Conservation (phyloP, 2,888 invertebrate species). For the Mythimna lalbum region DNA sequence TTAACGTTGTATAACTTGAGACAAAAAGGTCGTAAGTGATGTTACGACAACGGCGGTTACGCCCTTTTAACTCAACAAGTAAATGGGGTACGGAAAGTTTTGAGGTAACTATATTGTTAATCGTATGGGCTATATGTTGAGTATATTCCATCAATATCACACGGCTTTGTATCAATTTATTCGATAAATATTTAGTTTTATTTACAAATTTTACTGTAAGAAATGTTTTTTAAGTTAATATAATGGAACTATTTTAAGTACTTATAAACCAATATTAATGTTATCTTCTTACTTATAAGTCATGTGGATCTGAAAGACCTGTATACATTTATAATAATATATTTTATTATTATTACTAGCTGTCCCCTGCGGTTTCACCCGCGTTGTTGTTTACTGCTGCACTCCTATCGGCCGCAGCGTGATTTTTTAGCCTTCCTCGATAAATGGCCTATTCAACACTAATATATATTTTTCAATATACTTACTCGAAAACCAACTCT, state of each 20-base stretch:
- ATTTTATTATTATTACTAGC: no score
- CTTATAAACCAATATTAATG: constrained; percentile 53
- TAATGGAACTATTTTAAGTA: constrained; percentile 58
- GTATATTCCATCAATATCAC: constrained; percentile 80
- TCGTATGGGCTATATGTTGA: constrained; percentile 65
- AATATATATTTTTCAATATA: no score
- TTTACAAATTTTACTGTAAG: constrained; percentile 47
- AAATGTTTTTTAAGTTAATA: constrained; percentile 36
- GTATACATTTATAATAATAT: neutral
- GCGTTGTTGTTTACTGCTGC: no score
- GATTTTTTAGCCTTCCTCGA: no score
- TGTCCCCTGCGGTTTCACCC: no score
- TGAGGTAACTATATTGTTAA: constrained; percentile 81
- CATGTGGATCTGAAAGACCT: neutral
- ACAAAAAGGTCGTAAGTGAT: constrained; percentile 20
- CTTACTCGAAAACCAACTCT: no score
- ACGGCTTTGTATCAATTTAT: constrained; percentile 73
- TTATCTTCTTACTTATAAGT: constrained; percentile 34
- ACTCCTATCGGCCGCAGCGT: no score
- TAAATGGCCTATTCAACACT: no score
- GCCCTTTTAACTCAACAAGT: constrained; percentile 24
- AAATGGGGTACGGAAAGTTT: constrained; percentile 38
- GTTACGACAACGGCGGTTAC: neutral
- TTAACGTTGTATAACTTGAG: neutral
- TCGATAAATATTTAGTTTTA: constrained; percentile 59